Conservation (phyloP, 1,140 invertebrate species). For the Ptiloglossa arizonensis region DNA sequence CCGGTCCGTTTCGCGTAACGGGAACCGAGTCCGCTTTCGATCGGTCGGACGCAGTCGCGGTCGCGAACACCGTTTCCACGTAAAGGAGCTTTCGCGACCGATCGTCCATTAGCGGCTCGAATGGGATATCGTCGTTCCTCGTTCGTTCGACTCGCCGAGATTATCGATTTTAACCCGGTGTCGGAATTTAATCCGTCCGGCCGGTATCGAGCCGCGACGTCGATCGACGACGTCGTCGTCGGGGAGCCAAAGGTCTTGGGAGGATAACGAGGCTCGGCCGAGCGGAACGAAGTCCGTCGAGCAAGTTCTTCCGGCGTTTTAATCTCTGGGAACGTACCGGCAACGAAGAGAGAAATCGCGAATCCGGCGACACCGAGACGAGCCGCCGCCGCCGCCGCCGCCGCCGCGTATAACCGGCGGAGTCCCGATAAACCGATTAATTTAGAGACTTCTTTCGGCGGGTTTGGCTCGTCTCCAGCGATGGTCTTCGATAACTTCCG, state of each 20-base stretch:
- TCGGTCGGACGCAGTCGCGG: background rate
- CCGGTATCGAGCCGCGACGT: slow-evolving; percentile 23
- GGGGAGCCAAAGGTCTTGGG: background rate
- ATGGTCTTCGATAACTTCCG: no score
- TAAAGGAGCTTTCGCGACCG: slow-evolving; percentile 58
- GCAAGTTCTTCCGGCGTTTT: background rate
- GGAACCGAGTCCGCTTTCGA: background rate
- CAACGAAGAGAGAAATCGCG: no score
- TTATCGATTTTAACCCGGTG: slow-evolving; percentile 34
- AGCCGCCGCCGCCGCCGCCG: no score
- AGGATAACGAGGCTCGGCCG: background rate
- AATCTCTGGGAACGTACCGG: background rate
- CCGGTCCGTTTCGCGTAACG: no score
- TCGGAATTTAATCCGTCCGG: slow-evolving; percentile 32
- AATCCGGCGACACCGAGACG: no score
- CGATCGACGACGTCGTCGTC: background rate
- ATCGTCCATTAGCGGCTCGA: slow-evolving; percentile 61
- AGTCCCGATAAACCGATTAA: no score
- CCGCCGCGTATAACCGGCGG: no score
- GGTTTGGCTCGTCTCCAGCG: no score
- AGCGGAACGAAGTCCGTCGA: background rate
- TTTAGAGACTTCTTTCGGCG: no score
- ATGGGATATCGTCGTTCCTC: slow-evolving; percentile 28
- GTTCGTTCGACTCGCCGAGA: background rate
- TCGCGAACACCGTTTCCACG: slow-evolving; percentile 14